Base-by-base conservation (phyloP, 2,888 invertebrate species). In the Orchesellides sinensis region DNA sequence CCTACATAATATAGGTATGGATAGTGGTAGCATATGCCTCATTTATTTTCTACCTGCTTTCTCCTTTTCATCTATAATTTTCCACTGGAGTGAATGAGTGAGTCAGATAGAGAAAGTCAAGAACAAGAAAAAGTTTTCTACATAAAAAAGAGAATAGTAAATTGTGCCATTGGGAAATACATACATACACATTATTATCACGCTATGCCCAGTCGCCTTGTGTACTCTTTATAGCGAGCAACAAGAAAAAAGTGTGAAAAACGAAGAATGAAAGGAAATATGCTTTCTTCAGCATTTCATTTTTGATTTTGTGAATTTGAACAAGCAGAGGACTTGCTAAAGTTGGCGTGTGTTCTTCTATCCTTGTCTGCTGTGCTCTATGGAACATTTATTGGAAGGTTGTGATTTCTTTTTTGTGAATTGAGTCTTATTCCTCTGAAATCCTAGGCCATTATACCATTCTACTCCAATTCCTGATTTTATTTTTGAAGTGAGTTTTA, bases 81-180 rank as follows among this genome's bases (percentile, higher is more conserved):
- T 40, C 40, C 25, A 56, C n/a, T n/a, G n/a, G n/a, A n/a, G n/a
- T n/a, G n/a, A n/a, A n/a, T n/a, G n/a, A n/a, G n/a, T n/a, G n/a
- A n/a, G n/a, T n/a, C 35, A 70, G 47, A 69, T 29, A 73, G 73
- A 73, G 73, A 73, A 73, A 73, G 73, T 73, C 73, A 73, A 73
- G 61, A 73, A 61, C 61, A 56, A 40, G 73, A 14, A 40, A 52
- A 25, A 56, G 56, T 56, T 21, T 52, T 40, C 32, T 32, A 17
- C 52, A 29, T 52, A 32, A 35, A 23, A 73, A 47, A 12, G 45
- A 73, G 56, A 61, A 10, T 32, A 54, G 47, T 12, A 73, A 61
- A 73, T 73, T 61, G 69, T 47, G 72, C 72, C 72, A 61, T 61
- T 73, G 72, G 72, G 72, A 70, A n/a, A n/a, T n/a, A n/a, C n/a